Evolutionary conservation across 2,797 vertebrate species (phyloP).

Genomic region (Diplodus sargus): DNA sequence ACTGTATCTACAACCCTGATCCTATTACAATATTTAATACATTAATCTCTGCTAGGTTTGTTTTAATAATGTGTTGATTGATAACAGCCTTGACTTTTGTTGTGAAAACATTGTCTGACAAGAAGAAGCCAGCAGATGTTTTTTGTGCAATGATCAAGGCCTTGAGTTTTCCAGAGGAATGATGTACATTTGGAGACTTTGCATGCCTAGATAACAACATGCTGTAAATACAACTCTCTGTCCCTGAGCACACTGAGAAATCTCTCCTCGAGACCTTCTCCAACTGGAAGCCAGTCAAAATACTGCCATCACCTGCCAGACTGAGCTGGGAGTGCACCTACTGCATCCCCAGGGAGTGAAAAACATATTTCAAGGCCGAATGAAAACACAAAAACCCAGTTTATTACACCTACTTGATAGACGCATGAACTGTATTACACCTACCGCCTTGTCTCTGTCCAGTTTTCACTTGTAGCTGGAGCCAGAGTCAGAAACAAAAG

Average conservation of each 20-base stretch:
- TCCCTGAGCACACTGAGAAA: conserved; percentile 49
- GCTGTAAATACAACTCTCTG: conserved; percentile 62
- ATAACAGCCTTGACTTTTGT: background rate
- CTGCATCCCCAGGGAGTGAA: conserved; percentile 39
- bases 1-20: background rate
- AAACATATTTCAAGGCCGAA: conserved; percentile 58
- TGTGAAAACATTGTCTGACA: conserved; percentile 29
- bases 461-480: conserved; percentile 30
- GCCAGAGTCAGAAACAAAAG: conserved; percentile 4
- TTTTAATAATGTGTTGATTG: background rate
- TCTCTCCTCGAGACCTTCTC: conserved; percentile 57
- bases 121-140: conserved; percentile 29
- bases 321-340: conserved; percentile 39
- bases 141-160: conserved; percentile 22
- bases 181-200: conserved; percentile 31
- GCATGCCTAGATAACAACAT: conserved; percentile 41
- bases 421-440: conserved; percentile 27
- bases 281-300: conserved; percentile 74
- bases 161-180: conserved; percentile 14
- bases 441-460: background rate
- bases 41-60: background rate
- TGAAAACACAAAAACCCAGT: conserved; percentile 59
- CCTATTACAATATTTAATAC: background rate
- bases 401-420: conserved; percentile 48
- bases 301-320: conserved; percentile 59